Evolutionary conservation across 2,797 vertebrate species (phyloP).

Genomic region (Rhodeus uyekii): DNA sequence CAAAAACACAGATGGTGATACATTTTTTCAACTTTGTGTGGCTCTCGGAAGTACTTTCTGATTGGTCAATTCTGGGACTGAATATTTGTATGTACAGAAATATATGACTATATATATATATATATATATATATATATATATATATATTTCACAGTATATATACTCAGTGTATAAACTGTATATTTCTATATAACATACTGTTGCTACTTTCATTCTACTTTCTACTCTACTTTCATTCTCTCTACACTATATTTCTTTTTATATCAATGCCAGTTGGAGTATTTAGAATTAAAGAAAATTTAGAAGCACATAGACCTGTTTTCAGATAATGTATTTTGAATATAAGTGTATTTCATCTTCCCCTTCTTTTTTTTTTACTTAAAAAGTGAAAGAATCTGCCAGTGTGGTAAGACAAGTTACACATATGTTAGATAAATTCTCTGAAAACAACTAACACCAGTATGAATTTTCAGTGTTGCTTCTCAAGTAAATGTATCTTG

Average conservation of each 20-base stretch:
- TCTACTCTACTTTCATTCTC: too few relatives aligned
- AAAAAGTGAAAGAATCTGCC: neutral
- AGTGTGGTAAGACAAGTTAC: neutral
- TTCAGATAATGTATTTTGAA: neutral
- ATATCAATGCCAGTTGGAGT: constrained; percentile 1
- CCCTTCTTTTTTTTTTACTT: too few relatives aligned
- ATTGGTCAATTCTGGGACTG: neutral
- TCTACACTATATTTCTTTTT: neutral
- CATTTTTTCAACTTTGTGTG: neutral
- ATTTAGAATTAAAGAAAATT: too few relatives aligned
- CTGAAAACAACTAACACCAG: too few relatives aligned
- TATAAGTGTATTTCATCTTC: neutral
- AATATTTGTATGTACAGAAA: neutral
- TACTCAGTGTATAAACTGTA: too few relatives aligned
- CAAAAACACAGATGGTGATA: neutral
- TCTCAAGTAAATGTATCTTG: neutral
- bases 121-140: too few relatives aligned
- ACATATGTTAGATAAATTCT: neutral
- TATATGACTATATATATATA: neutral
- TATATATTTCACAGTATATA: too few relatives aligned
- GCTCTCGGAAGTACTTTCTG: neutral
- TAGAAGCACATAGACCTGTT: neutral
- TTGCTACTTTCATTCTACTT: neutral
- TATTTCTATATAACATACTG: neutral
- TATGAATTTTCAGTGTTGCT: neutral